Base-by-base conservation (phyloP, 35 echinoderm and acorn worm genomes). In the Holothuria glaberrima region DNA sequence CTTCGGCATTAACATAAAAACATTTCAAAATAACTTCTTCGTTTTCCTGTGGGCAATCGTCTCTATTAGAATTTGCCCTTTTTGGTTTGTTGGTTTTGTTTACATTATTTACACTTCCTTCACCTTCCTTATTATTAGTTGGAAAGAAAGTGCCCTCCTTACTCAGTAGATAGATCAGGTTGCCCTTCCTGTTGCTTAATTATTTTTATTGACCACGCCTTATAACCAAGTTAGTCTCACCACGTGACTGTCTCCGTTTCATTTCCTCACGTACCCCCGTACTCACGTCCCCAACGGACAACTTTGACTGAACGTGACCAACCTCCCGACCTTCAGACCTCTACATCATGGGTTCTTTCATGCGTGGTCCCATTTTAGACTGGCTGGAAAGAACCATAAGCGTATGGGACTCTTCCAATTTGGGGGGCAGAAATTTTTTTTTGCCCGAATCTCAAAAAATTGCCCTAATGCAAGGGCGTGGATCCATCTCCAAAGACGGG, bases 1-100 rank as follows among this genome's bases (percentile, higher is more conserved):
- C 80, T 83, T 17, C 80, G 45, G 80, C 80, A 59, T 83, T 83
- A 58, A 83, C 17, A 57, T 80, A 57, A 24, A 83, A 30, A 83
- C 80, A 83, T 58, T 83, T 59, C 48, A 54, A 58, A 83, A 12
- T 28, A 14, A 25, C 45, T 25, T 83, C 80, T 16, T 76, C 64
- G 6, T 19, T 9, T 28, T 68, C 6, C n/a, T n/a, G n/a, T n/a
- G n/a, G n/a, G n/a, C n/a, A n/a, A n/a, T n/a, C n/a, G n/a, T 77
- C 32, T 16, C 10, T 18, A 14, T 10, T 19, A 44, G 59, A 85
- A 61, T 85, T 56, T 59, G 22, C 64, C 30, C 26, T 21, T 31
- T 14, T 71, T 71, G 19, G 13, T 13, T 71, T 71, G 10, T 13
- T 18, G 12, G 26, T 24, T 17, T 48, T 77, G 6, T 77, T 77